A percentile compares a stretch with the other conserved stretches of the same genome.
These are phyloP conservation scores for Parauchenoglanis punctatus DNA, from an alignment of 2,797 vertebrate genomes.

Conservation along the genomic window DNA sequence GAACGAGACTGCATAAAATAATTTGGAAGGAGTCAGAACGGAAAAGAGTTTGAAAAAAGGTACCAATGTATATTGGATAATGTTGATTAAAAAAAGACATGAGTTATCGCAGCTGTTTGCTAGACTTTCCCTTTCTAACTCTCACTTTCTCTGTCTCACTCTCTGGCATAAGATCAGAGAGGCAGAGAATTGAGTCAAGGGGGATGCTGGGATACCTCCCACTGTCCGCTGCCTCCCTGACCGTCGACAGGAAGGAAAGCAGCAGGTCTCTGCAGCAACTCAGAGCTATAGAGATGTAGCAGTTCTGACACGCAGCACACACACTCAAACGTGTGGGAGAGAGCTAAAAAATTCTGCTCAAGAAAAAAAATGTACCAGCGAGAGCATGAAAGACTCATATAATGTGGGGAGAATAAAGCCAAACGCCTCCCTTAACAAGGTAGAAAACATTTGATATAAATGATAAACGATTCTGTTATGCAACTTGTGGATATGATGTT, in stretches of 20 bases:
- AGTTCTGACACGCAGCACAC: constrained; percentile 52
- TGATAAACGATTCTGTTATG: constrained; percentile 8
- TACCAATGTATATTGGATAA: not conserved
- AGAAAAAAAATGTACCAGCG: not conserved
- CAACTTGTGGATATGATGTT: not conserved
- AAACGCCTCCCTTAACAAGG: not conserved
- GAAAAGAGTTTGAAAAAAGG: constrained; percentile 3
- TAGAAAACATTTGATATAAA: not conserved
- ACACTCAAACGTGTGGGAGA: constrained; percentile 13
- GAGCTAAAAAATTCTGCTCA: not conserved
- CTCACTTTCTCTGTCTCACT: constrained; percentile 61
- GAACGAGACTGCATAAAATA: constrained; percentile 2
- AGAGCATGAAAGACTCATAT: constrained; percentile 10
- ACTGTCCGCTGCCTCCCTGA: constrained; percentile 60
- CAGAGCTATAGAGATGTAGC: constrained; percentile 57
- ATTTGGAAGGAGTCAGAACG: constrained; percentile 1
- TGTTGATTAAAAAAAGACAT: constrained; percentile 46
- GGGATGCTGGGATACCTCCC: constrained; percentile 64
- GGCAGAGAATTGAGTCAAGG: constrained; percentile 55
- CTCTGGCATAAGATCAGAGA: constrained; percentile 74
- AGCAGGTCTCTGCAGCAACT: constrained; percentile 55
- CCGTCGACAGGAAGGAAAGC: constrained; percentile 51
- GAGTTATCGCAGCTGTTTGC: constrained; percentile 74
- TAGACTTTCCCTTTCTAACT: constrained; percentile 21
- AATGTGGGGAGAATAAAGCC: not conserved